A percentile compares a stretch with the other conserved stretches of the same genome.
Evolutionary conservation across 2,888 invertebrate genomes (phyloP).

Genomic region (Gisinianus flammeolus): DNA sequence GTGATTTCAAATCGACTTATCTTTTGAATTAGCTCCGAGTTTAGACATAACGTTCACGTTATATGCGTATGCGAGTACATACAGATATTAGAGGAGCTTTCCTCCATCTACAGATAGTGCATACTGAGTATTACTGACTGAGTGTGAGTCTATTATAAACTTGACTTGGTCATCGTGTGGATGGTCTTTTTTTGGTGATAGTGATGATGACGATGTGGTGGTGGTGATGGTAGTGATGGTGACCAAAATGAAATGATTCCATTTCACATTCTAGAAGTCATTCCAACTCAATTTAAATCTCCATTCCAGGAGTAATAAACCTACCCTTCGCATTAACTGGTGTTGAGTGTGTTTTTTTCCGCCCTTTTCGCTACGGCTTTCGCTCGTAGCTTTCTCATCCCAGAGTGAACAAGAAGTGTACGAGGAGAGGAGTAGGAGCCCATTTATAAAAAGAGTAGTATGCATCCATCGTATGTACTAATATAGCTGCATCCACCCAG

Average conservation of each 20-base stretch:
- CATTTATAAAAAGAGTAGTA: background rate
- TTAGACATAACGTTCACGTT: too few species aligned
- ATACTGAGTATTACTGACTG: too few species aligned
- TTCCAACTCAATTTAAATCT: conserved; percentile 39
- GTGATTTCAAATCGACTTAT: background rate
- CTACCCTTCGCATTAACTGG: conserved; percentile 33
- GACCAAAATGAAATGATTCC: conserved; percentile 31
- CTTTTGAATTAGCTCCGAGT: background rate
- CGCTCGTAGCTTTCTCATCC: background rate
- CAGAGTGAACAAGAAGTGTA: background rate
- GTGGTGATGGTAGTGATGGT: conserved; percentile 7
- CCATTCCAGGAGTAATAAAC: conserved; percentile 39
- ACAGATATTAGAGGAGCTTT: too few species aligned
- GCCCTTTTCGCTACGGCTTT: conserved; percentile 24
- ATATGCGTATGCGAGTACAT: too few species aligned
- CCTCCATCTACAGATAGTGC: too few species aligned
- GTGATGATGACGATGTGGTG: background rate
- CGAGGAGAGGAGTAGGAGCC: background rate
- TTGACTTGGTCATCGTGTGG: background rate
- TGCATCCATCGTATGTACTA: background rate
- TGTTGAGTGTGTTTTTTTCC: conserved; percentile 30
- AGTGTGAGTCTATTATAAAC: too few species aligned
- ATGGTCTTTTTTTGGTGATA: background rate
- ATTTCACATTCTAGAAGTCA: conserved; percentile 29
- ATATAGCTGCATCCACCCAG: conserved; percentile 4